These are phyloP conservation scores for Verasper variegatus DNA, from an alignment of 2,113 vertebrate species.

Conservation along the genomic window DNA sequence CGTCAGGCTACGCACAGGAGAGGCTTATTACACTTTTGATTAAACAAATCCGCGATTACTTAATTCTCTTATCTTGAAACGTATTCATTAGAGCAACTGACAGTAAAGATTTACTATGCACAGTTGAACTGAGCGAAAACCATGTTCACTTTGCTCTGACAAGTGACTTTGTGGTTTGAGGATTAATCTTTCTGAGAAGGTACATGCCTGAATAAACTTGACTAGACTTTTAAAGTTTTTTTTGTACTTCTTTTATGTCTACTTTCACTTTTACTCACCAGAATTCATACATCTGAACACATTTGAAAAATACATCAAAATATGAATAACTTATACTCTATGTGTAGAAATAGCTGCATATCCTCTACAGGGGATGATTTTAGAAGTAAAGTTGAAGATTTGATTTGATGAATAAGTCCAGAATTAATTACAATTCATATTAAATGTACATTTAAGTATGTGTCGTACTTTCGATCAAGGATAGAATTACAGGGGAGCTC, in stretches of 20 bases:
- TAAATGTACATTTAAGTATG: no score
- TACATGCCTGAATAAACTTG: constrained; percentile 23
- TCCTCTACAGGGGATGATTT: not conserved
- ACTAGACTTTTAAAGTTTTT: not conserved
- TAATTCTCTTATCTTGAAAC: constrained; percentile 35
- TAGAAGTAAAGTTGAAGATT: not conserved
- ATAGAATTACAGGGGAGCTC: no score
- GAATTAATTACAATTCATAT: not conserved
- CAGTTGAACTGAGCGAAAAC: constrained; percentile 21
- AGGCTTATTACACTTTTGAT: not conserved
- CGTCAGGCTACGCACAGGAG: not conserved
- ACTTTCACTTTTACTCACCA: not conserved
- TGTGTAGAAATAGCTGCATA: not conserved
- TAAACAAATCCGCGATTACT: constrained; percentile 7
- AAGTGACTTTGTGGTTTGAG: constrained; percentile 19
- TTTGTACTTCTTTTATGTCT: not conserved
- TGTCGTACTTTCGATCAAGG: no score
- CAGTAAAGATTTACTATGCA: constrained; percentile 10
- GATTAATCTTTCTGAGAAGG: constrained; percentile 24
- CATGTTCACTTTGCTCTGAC: constrained; percentile 31
- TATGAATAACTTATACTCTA: not conserved
- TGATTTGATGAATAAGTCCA: not conserved
- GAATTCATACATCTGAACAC: not conserved
- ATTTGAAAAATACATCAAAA: not conserved
- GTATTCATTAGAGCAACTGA: constrained; percentile 28